Evolutionary conservation across 1,140 invertebrate genomes (phyloP), one percentile per base, ranked within the genome.

Genomic region (Harpegnathos saltator): DNA sequence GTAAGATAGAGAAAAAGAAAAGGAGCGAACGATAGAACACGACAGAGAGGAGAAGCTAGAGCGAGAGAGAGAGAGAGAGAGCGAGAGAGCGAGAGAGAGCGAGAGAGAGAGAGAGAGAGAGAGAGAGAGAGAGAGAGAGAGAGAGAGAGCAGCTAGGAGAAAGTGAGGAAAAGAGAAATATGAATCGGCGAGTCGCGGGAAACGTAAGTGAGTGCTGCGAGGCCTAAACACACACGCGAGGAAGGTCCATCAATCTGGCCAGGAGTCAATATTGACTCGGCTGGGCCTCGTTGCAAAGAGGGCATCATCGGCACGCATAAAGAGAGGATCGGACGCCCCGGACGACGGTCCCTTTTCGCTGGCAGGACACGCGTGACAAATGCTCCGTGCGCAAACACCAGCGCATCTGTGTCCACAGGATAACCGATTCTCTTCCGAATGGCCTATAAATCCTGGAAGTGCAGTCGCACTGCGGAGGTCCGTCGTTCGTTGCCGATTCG

Each of bases 321-420:
- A 89, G 86, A 86, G 85, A 84, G 82, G 29, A 71, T 68, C 65
- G 65, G 38, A 22, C 44, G 87, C 38, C 52, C 29, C 22, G 71
- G 38, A 44, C 38, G 88, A 86, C 87, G 92, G 91, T 92, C 89
- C 91, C 91, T 93, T 93, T 92, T 90, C 84, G 84, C 90, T 90
- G 87, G 84, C 89, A 85, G 90, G 93, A 94, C 93, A 94, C 93
- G 93, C 93, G 94, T 94, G 94, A 94, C 94, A 94, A 94, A 94
- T 94, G 93, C 93, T 90, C 88, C 84, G 82, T 88, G 85, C 84
- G 92, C 93, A 94, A 94, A 94, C 93, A 94, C 80, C 75, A 83
- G 90, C 89, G 93, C 94, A 94, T 94, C 94, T 94, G 94, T 94
- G 93, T 94, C 91, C 84, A 93, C 93, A 93, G 91, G 87, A 89